Conservation (phyloP, 2,113 vertebrate species). For the Eleginops maclovinus region DNA sequence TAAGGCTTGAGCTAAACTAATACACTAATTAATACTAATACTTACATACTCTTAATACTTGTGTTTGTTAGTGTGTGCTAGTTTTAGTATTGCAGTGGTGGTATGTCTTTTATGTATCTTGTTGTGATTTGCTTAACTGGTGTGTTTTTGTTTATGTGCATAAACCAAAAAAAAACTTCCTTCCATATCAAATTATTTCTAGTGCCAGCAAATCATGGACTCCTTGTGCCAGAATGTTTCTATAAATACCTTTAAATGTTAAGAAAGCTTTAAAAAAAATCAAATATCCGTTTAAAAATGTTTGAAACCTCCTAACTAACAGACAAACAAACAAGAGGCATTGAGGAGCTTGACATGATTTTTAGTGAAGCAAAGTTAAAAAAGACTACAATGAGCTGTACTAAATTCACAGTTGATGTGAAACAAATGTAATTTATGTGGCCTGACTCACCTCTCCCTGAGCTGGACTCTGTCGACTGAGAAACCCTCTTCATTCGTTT, state of each 20-base stretch:
- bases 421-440: background rate
- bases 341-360: background rate
- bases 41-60: background rate
- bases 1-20: no score
- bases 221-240: background rate
- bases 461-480: conserved; percentile 92
- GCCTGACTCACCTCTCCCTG: conserved; percentile 89
- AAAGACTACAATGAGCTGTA: background rate
- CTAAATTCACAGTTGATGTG: background rate
- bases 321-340: no score
- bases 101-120: no score
- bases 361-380: background rate
- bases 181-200: no score
- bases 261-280: no score
- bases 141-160: no score
- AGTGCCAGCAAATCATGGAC: background rate
- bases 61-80: background rate
- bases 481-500: conserved; percentile 95
- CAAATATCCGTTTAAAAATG: no score
- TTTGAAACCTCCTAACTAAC: no score
- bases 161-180: background rate
- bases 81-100: no score
- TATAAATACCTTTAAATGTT: no score
- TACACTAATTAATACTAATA: background rate
- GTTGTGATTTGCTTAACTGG: no score